These are phyloP conservation scores for Pedicia rivosa DNA, from an alignment of 2,888 invertebrate species.

Conservation along the genomic window DNA sequence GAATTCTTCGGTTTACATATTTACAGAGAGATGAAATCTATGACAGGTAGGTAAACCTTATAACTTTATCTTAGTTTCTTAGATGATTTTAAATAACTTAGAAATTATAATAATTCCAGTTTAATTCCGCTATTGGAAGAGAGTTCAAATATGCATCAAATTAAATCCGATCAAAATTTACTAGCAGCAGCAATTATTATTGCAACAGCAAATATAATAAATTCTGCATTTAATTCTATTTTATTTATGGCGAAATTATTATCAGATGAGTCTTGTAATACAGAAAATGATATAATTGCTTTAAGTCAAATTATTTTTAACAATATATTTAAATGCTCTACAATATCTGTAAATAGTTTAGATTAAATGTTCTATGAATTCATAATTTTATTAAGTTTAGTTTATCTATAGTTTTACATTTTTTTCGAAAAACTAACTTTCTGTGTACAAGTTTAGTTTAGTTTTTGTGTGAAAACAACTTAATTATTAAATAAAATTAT, in stretches of 20 bases:
- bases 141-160: too few species aligned
- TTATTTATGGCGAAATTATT: neutral
- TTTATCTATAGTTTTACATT: too few species aligned
- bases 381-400: too few species aligned
- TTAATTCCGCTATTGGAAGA: too few species aligned
- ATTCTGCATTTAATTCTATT: neutral
- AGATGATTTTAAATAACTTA: neutral
- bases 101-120: neutral
- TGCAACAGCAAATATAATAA: neutral
- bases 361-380: neutral
- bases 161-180: constrained; percentile 1
- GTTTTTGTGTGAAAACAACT: too few species aligned
- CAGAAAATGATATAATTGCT: neutral
- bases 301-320: neutral
- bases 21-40: neutral
- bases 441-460: too few species aligned
- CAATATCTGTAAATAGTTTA: neutral
- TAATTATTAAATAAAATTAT: too few species aligned
- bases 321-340: neutral
- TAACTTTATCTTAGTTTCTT: neutral
- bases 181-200: constrained; percentile 1
- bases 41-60: neutral
- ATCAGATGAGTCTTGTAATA: neutral
- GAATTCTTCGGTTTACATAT: neutral
- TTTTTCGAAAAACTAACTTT: too few species aligned